Evolutionary conservation across 1,140 invertebrate species (phyloP).

Genomic region (Pogonomyrmex barbatus): DNA sequence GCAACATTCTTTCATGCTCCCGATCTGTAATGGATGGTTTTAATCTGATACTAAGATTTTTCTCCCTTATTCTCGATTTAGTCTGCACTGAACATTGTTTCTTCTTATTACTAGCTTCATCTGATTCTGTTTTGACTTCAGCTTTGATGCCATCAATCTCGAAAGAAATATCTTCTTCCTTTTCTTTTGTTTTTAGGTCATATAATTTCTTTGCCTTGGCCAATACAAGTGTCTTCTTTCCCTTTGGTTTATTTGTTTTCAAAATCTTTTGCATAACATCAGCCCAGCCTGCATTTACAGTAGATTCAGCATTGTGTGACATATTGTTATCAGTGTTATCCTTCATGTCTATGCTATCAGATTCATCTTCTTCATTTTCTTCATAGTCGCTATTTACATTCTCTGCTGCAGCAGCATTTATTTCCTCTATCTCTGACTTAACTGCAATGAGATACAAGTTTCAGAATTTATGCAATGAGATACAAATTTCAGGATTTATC

Average conservation of each 20-base stretch:
- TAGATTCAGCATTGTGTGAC: neutral
- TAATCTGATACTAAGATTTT: conserved; percentile 89
- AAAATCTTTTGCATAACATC: conserved; percentile 92
- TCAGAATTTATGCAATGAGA: neutral
- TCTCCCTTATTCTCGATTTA: conserved; percentile 86
- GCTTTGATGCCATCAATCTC: conserved; percentile 86
- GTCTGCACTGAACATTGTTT: conserved; percentile 50
- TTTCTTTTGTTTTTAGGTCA: conserved; percentile 85
- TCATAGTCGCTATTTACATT: conserved; percentile 8
- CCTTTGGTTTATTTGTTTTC: conserved; percentile 90
- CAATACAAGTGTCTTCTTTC: conserved; percentile 91
- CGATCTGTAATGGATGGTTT: conserved; percentile 92
- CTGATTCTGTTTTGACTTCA: conserved; percentile 84
- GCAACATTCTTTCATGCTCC: conserved; percentile 90
- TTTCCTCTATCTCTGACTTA: neutral
- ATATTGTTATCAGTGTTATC: neutral
- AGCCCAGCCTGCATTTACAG: conserved; percentile 87
- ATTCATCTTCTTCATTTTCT: conserved; percentile 8
- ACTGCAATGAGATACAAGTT: conserved; percentile 14
- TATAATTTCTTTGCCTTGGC: conserved; percentile 91
- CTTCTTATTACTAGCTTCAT: conserved; percentile 75
- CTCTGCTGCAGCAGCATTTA: neutral
- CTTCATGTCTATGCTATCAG: neutral
- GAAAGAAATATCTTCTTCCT: conserved; percentile 85
- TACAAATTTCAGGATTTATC: neutral